Percentiles rank a stretch among this genome's conserved stretches.
Conservation (phyloP, 2,113 vertebrate genomes). For the Vulpes vulpes region DNA sequence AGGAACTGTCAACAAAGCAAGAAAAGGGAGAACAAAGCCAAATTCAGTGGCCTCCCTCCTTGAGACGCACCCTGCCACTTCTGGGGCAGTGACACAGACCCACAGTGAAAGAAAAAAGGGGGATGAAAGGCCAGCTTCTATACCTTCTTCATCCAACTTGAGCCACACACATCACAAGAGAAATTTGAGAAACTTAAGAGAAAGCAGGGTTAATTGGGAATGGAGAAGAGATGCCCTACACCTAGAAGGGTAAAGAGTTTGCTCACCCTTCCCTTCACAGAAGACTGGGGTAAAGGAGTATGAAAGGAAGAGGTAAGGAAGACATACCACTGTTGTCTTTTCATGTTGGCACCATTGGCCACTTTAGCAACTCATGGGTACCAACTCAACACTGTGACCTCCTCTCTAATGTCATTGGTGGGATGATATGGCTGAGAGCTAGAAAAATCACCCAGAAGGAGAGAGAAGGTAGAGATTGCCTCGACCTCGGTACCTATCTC, state of each 20-base stretch:
- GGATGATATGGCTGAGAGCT: neutral
- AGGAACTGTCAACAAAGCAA: conserved; percentile 54
- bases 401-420: neutral
- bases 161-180: neutral
- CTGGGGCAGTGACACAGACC: neutral
- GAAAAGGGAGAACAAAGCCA: neutral
- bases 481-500: neutral
- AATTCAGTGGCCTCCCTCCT: neutral
- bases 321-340: neutral
- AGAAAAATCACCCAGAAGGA: neutral
- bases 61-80: neutral
- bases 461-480: neutral
- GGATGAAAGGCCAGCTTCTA: neutral
- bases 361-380: neutral
- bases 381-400: neutral
- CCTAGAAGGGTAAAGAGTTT: neutral
- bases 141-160: neutral
- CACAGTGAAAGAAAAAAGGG: neutral
- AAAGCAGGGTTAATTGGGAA: neutral
- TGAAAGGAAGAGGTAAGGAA: neutral
- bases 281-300: neutral
- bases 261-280: neutral
- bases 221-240: neutral
- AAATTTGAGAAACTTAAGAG: neutral
- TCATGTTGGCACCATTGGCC: neutral